These are phyloP conservation scores for Ptychodera flava DNA, from an alignment of 35 echinoderm and acorn worm genomes.

Conservation along the genomic window DNA sequence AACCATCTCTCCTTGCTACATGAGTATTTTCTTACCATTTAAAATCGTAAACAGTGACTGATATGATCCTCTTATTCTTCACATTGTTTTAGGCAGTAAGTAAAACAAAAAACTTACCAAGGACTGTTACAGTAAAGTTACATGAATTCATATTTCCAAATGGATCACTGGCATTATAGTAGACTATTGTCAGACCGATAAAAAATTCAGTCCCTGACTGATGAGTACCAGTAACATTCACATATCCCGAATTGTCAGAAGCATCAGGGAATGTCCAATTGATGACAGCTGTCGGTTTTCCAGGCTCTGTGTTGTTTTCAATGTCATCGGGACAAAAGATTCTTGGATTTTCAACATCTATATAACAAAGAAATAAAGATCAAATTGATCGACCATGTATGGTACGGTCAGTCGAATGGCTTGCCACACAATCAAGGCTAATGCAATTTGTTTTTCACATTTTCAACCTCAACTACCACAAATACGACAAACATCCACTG, in stretches of 20 bases:
- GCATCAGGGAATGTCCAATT: neutral
- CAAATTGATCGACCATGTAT: too few relatives aligned
- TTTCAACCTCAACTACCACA: too few relatives aligned
- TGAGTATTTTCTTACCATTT: too few relatives aligned
- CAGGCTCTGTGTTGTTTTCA: constrained; percentile 10
- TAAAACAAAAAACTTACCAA: constrained; percentile 2
- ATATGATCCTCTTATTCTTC: too few relatives aligned
- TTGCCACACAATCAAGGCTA: too few relatives aligned
- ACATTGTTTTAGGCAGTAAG: too few relatives aligned
- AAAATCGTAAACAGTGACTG: too few relatives aligned
- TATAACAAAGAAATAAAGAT: neutral
- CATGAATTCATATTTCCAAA: constrained; percentile 8
- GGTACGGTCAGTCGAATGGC: too few relatives aligned
- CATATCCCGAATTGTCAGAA: constrained; percentile 3
- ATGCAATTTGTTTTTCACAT: too few relatives aligned
- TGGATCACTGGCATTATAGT: neutral
- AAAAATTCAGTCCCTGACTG: constrained; percentile 3
- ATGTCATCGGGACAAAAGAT: neutral
- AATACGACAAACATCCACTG: too few relatives aligned
- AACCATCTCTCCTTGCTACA: too few relatives aligned
- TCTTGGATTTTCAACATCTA: constrained; percentile 6
- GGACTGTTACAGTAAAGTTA: neutral
- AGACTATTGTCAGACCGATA: neutral
- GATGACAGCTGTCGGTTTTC: neutral
- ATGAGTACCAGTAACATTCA: neutral